Evolutionary conservation across 2,797 vertebrate genomes (phyloP).

Genomic region (Halcyon smyrnensis): DNA sequence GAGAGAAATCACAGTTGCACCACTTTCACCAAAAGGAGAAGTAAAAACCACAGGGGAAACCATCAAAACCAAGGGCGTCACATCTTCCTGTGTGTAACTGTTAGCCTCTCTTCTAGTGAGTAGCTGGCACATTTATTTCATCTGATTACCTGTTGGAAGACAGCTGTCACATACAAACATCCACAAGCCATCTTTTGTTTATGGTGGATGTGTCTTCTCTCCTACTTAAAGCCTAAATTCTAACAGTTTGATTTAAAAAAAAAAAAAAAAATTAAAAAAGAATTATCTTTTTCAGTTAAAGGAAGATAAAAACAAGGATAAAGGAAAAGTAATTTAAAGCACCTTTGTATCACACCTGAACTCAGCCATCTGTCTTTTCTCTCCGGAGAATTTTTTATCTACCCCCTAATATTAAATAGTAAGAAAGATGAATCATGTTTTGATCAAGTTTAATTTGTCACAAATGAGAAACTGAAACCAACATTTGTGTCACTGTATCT

Average conservation of each 20-base stretch:
- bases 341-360: neutral
- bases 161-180: neutral
- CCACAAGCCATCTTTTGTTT: neutral
- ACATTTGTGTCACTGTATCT: neutral
- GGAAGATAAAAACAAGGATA: neutral
- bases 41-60: conserved; percentile 70
- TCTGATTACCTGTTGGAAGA: neutral
- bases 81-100: neutral
- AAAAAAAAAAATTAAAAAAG: neutral
- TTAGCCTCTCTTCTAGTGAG: neutral
- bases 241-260: neutral
- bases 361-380: neutral
- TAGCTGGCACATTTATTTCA: neutral
- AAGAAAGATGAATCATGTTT: neutral
- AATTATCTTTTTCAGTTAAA: neutral
- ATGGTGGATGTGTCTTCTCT: rapidly evolving
- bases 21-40: conserved; percentile 50
- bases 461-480: neutral
- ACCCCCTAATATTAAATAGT: neutral
- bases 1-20: conserved; percentile 39
- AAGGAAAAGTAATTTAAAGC: neutral
- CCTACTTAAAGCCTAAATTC: neutral
- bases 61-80: conserved; percentile 20
- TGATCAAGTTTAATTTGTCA: neutral
- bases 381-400: neutral